Evolutionary conservation across 2,113 vertebrate species (phyloP), one percentile per base, ranked within the genome.

Genomic region (Gasterosteus nipponicus): DNA sequence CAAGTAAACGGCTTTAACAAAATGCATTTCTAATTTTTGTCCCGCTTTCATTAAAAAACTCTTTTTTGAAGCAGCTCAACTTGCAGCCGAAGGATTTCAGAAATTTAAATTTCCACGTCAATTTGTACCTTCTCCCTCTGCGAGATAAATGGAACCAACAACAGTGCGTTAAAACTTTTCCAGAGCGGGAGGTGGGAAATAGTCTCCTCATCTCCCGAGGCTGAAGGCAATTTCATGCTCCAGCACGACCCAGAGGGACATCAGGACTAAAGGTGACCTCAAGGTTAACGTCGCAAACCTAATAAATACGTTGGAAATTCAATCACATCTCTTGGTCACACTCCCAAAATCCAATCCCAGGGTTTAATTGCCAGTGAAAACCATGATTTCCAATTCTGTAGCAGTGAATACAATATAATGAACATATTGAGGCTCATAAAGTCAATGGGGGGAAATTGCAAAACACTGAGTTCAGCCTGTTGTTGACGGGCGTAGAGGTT

Each of bases 221-320:
- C 67, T 83, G 87, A 87, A 88, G 83, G 87, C 80, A 91, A 93
- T 93, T 93, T 92, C 90, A 92, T 88, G 89, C 83, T 90, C 82
- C 76, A 80, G 74, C 82, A 87, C 88, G 10, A 82, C 74, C 84
- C 87, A 42, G 46, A 72, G 80, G 86, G 72, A 78, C 77, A 64
- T 77, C 58, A 26, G 42, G 53, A 77, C 49, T 65, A 78, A 87
- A 89, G 85, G 86, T 86, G 81, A 90, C 71, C 71, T 83, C 75
- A 90, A 93, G 91, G 88, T 92, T 86, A 91, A 85, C 65, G 84
- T 76, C 62, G 49, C 78, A 78, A 79, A 79, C 63, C 64, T 75
- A 75, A 85, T 67, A 83, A 86, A 86, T 68, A 49, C 62, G 39
- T 69, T 44, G 18, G 77, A 87, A 84, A 79, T 58, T 69, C 49